These are phyloP conservation scores for Drosophila gaucha DNA, from an alignment of 2,888 invertebrate genomes.

Conservation along the genomic window DNA sequence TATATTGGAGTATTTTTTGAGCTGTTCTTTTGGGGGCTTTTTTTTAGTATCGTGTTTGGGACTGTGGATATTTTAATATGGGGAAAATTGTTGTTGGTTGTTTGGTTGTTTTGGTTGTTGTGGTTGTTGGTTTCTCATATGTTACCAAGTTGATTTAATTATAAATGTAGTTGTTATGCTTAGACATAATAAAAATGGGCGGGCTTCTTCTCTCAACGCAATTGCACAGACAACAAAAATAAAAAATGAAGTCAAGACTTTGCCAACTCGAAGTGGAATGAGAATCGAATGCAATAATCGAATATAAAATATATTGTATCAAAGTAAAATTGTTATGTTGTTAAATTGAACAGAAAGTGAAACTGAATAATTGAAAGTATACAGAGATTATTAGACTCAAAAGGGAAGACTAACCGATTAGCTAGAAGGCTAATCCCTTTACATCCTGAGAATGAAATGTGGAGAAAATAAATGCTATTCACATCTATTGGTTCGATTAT, in stretches of 20 bases:
- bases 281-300: too few relatives aligned
- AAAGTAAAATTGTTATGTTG: too few relatives aligned
- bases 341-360: background rate
- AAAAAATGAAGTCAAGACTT: background rate
- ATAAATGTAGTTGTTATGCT: slow-evolving; percentile 5
- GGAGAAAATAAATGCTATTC: background rate
- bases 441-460: background rate
- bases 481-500: background rate
- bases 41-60: background rate
- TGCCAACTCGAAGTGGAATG: too few relatives aligned
- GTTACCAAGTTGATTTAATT: slow-evolving; percentile 3
- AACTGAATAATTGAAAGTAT: background rate
- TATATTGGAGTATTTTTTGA: background rate
- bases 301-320: too few relatives aligned
- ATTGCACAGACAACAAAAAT: slow-evolving; percentile 27
- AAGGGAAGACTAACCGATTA: background rate
- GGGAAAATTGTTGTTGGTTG: slow-evolving; percentile 11
- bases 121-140: slow-evolving; percentile 1
- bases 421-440: background rate
- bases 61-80: slow-evolving; percentile 6
- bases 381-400: too few relatives aligned
- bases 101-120: background rate
- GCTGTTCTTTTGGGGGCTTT: background rate
- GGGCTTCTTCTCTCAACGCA: background rate
- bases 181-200: slow-evolving; percentile 18